Percentiles rank a stretch among this genome's conserved stretches.
phyloP scores from a whole-genome alignment of 2,797 vertebrate species.

The Trematomus bernacchii region DNA sequence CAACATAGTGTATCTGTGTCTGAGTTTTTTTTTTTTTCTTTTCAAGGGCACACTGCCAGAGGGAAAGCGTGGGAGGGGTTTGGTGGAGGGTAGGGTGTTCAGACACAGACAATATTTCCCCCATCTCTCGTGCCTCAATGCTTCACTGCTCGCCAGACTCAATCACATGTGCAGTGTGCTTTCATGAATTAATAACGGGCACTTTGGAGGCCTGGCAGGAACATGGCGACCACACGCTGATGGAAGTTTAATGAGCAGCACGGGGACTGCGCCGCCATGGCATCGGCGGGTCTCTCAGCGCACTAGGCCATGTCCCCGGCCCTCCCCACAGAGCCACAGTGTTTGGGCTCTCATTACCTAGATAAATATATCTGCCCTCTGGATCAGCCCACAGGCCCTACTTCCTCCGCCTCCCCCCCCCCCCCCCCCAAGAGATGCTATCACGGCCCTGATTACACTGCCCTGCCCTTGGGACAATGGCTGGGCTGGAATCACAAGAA shows the following conservation, averaged over 20 bases:
- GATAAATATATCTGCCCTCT: constrained; percentile 85
- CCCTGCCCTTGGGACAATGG: constrained; percentile 79
- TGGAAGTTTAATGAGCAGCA: constrained; percentile 93
- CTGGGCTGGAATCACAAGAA: constrained; percentile 77
- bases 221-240: constrained; percentile 90
- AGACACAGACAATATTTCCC: constrained; percentile 80
- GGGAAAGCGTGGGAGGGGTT: constrained; percentile 70
- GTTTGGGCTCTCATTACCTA: constrained; percentile 85
- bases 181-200: constrained; percentile 97
- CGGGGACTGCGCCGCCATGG: constrained; percentile 80
- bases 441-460: constrained; percentile 85
- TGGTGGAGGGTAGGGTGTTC: constrained; percentile 72
- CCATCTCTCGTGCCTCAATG: constrained; percentile 83
- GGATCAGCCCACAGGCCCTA: constrained; percentile 71
- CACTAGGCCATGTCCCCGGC: constrained; percentile 75
- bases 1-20: constrained; percentile 80
- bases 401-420: constrained; percentile 53
- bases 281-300: constrained; percentile 72
- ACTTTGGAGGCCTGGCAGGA: constrained; percentile 89
- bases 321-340: constrained; percentile 79
- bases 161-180: constrained; percentile 90
- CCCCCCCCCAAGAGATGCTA: constrained; percentile 77
- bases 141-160: constrained; percentile 90
- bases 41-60: constrained; percentile 77
- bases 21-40: constrained; percentile 44